Evolutionary conservation across 1,140 invertebrate genomes (phyloP).

Genomic region (Monochamus saltuarius): DNA sequence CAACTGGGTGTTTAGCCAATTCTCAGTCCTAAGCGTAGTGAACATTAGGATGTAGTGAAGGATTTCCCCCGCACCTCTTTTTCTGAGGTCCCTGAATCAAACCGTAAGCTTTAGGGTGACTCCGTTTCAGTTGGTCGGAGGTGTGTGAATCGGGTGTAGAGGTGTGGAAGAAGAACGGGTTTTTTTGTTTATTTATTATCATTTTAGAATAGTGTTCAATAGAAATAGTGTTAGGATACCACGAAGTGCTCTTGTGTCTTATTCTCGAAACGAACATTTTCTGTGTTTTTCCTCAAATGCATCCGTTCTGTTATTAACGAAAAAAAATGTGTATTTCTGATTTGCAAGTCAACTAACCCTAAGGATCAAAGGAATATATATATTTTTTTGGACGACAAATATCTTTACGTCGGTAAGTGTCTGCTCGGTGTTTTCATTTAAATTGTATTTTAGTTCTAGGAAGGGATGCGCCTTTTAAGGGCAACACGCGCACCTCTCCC

Average conservation of each 20-base stretch:
- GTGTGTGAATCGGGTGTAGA: conserved; percentile 31
- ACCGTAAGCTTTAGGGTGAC: conserved; percentile 34
- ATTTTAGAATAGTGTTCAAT: conserved; percentile 31
- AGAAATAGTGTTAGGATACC: conserved; percentile 32
- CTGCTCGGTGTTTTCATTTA: background rate
- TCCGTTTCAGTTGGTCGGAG: conserved; percentile 40
- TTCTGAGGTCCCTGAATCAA: conserved; percentile 34
- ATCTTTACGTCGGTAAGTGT: too few species aligned
- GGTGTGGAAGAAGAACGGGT: conserved; percentile 22
- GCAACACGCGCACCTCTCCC: background rate
- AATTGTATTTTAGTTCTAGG: background rate
- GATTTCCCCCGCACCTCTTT: conserved; percentile 22
- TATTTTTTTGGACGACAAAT: background rate
- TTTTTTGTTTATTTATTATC: conserved; percentile 40
- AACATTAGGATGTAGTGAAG: conserved; percentile 12
- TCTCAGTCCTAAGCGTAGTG: conserved; percentile 5
- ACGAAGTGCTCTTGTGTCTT: conserved; percentile 26
- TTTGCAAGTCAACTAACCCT: background rate
- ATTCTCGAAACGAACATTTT: too few species aligned
- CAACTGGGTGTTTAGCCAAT: conserved; percentile 18
- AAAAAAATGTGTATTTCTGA: too few species aligned
- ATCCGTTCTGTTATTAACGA: too few species aligned
- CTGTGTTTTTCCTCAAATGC: too few species aligned
- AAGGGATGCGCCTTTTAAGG: background rate
- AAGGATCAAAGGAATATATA: background rate